These are phyloP conservation scores for Apolygus lucorum DNA, from an alignment of 1,140 invertebrate genomes.

Conservation along the genomic window DNA sequence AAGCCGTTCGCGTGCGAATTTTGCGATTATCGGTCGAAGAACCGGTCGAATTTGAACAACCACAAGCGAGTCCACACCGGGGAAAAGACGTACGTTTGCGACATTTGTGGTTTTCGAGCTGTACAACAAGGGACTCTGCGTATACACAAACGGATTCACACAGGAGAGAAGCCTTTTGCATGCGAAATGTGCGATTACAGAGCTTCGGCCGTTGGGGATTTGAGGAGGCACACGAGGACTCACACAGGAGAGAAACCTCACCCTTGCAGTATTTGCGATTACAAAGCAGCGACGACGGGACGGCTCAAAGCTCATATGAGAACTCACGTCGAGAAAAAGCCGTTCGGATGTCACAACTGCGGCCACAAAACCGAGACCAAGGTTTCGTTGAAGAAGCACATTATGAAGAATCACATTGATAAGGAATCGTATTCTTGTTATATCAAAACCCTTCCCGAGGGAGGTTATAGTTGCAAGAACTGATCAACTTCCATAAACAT, in stretches of 20 bases:
- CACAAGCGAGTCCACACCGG: constrained; percentile 61
- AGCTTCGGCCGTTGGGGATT: constrained; percentile 61
- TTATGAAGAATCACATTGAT: background rate
- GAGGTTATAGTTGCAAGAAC: background rate
- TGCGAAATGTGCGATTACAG: constrained; percentile 59
- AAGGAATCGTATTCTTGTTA: background rate
- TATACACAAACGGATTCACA: constrained; percentile 52
- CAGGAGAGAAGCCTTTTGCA: constrained; percentile 50
- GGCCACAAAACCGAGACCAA: background rate
- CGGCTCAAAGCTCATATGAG: background rate
- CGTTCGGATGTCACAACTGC: background rate
- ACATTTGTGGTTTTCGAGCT: constrained; percentile 44
- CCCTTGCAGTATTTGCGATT: constrained; percentile 50
- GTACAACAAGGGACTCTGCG: constrained; percentile 37
- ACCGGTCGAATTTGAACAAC: constrained; percentile 21
- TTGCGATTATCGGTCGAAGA: constrained; percentile 16
- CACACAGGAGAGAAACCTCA: constrained; percentile 53
- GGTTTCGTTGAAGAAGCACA: background rate
- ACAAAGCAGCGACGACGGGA: constrained; percentile 45
- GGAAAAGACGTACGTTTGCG: constrained; percentile 57
- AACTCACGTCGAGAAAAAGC: background rate
- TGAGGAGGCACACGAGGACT: constrained; percentile 48
- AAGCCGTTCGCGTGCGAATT: constrained; percentile 19
- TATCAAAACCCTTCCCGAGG: too few relatives aligned
- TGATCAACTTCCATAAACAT: background rate